These are phyloP conservation scores for Drosophila oshimai DNA, from an alignment of 1,140 invertebrate genomes.

Conservation along the genomic window DNA sequence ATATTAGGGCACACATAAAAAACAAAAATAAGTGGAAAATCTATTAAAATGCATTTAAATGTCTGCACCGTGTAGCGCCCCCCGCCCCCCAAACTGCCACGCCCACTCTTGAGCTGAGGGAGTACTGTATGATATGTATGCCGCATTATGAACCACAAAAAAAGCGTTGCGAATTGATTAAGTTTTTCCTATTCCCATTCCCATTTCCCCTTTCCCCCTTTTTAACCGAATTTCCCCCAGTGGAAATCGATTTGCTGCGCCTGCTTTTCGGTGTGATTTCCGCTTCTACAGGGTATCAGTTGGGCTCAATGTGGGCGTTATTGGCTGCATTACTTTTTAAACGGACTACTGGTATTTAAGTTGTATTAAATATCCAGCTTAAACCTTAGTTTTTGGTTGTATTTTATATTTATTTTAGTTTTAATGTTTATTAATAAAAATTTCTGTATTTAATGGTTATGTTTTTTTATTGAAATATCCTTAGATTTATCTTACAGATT, in stretches of 20 bases:
- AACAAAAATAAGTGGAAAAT: conserved; percentile 17
- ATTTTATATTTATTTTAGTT: background rate
- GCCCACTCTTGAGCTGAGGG: conserved; percentile 24
- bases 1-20: background rate
- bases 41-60: conserved; percentile 76
- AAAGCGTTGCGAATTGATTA: conserved; percentile 64
- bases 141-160: conserved; percentile 50
- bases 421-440: too few species aligned
- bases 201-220: background rate
- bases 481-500: too few species aligned
- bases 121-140: background rate
- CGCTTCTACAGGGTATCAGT: conserved; percentile 20
- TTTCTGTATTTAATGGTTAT: too few species aligned
- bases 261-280: conserved; percentile 62
- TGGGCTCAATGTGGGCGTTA: background rate
- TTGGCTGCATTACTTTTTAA: background rate
- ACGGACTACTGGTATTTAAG: background rate
- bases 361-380: background rate
- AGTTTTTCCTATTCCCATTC: conserved; percentile 30
- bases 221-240: background rate
- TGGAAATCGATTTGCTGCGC: conserved; percentile 61
- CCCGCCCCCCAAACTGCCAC: conserved; percentile 7
- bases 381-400: background rate
- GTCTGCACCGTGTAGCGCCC: conserved; percentile 33
- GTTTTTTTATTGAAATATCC: too few species aligned